phyloP scores from a whole-genome alignment of 2,888 invertebrate genomes.

The Cephus pygmeus region DNA sequence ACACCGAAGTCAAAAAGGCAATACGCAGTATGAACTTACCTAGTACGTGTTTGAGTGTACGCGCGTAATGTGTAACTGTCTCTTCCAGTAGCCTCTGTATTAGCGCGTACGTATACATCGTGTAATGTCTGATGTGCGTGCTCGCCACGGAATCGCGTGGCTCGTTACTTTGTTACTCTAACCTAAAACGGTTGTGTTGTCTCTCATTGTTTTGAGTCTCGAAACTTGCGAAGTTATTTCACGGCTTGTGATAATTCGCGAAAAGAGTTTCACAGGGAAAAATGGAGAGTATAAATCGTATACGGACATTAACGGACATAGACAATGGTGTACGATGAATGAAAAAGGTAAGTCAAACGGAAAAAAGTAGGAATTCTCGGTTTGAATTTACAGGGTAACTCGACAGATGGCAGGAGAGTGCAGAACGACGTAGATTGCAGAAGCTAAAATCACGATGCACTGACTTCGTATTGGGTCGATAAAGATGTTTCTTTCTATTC shows the following conservation, averaged over 20 bases:
- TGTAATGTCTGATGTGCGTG: not conserved
- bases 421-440: not conserved
- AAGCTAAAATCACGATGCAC: not conserved
- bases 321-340: not conserved
- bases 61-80: not conserved
- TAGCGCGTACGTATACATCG: not conserved
- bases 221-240: not conserved
- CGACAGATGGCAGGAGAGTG: not conserved
- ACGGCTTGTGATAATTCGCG: not conserved
- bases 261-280: not conserved
- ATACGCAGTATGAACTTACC: slow-evolving; percentile 66
- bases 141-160: not conserved
- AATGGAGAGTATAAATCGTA: not conserved
- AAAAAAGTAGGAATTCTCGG: not conserved
- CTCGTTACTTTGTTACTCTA: not conserved
- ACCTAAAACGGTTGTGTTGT: not conserved
- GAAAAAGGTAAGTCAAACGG: not conserved
- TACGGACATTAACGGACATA: not conserved
- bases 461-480: not conserved
- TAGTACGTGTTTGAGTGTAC: slow-evolving; percentile 58
- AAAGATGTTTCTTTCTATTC: not conserved
- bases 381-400: not conserved
- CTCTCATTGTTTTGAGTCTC: not conserved
- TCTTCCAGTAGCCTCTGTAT: not conserved
- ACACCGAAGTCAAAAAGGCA: slow-evolving; percentile 67